A percentile compares a stretch with the other conserved stretches of the same genome.
phyloP scores from a whole-genome alignment of 2,888 invertebrate species.

The Drosophila nr. perissopoda region DNA sequence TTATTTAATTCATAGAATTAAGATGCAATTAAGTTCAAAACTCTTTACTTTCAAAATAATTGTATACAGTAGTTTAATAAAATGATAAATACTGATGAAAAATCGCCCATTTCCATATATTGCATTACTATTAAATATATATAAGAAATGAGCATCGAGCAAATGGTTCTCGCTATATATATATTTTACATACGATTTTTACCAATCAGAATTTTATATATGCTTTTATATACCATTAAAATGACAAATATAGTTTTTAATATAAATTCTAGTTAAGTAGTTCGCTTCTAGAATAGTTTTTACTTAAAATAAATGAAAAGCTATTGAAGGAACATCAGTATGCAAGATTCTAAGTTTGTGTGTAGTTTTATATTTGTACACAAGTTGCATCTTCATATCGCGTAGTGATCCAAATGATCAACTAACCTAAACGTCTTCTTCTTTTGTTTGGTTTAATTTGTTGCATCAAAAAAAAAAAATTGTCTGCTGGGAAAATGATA shows the following conservation, averaged over 20 bases:
- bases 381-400: not conserved
- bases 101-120: not conserved
- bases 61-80: no score
- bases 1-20: not conserved
- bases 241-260: not conserved
- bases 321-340: not conserved
- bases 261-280: not conserved
- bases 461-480: not conserved
- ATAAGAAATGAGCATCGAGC: not conserved
- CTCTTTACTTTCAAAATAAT: not conserved
- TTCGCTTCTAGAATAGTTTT: not conserved
- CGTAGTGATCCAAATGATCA: not conserved
- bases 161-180: not conserved
- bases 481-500: not conserved
- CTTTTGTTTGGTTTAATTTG: not conserved
- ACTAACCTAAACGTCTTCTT: not conserved
- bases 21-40: not conserved
- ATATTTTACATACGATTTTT: not conserved
- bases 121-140: not conserved
- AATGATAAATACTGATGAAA: not conserved
- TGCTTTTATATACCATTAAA: not conserved
- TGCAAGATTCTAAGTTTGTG: not conserved
- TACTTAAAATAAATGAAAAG: not conserved
- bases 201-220: not conserved
- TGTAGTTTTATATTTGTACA: not conserved